Base-by-base conservation (phyloP, 2,113 vertebrate genomes). In the Neolamprologus fasciatus region DNA sequence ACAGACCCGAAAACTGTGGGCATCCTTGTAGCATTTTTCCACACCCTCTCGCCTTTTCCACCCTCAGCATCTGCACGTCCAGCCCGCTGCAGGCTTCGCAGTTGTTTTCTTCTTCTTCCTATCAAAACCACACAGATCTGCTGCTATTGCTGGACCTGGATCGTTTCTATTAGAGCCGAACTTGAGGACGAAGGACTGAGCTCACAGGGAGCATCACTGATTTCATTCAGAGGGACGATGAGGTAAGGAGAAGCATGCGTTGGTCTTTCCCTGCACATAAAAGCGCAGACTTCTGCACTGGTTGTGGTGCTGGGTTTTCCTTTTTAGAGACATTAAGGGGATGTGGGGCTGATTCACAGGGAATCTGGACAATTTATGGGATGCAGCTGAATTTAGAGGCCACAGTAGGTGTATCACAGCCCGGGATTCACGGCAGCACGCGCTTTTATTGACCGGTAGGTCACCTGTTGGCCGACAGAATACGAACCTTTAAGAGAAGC, bases 171-270 rank as follows among this genome's bases (percentile, higher is more conserved):
- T 10, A 45, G 6, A 76, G 28, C 17, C 78, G 31, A 81, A 86
- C 54, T 92, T 33, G 45, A 88, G 85, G 57, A 50, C 66, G 47
- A 83, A 86, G 13, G 80, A 28, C 26, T 40, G 68, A 76, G 61
- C 51, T 21, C 45, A 82, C 9, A 61, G 50, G 57, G n/a, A 84
- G 53, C 53, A 85, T 28, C 11, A 5, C 26, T 40, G 47, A 58
- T 88, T 86, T 71, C 57, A 71, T 42, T n/a, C 33, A 83, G 4
- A 19, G 40, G 85, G 57, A 63, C 54, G 85, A 97, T 97, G 96
- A 96, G 96, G 96, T 97, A 95, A 96, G 95, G 91, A 88, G 12
- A 66, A 51, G 58, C 90, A 89, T 47, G 91, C 83, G 68, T 58
- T 82, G 33, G 37, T 78, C 71, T 73, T 76, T 78, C 31, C 57